Conservation (phyloP, 1,140 invertebrate genomes). For the Zophobas morio region DNA sequence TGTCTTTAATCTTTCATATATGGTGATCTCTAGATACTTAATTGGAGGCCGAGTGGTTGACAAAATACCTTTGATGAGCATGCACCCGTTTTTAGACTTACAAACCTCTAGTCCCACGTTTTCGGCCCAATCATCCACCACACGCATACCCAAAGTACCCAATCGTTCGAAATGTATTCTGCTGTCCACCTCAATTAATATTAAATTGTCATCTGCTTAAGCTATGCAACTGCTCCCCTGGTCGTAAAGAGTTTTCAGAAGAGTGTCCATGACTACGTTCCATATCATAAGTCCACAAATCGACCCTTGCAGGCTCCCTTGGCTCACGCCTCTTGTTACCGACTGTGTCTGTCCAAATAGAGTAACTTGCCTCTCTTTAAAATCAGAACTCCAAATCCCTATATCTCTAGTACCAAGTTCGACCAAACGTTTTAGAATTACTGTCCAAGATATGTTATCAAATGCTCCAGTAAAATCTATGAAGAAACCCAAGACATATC, state of each 20-base stretch:
- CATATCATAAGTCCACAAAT: constrained; percentile 52
- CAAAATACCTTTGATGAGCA: constrained; percentile 12
- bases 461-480: constrained; percentile 69
- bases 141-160: constrained; percentile 11
- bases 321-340: neutral
- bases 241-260: neutral
- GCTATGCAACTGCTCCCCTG: neutral
- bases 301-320: constrained; percentile 57
- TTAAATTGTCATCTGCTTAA: constrained; percentile 7
- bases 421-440: constrained; percentile 52
- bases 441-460: constrained; percentile 67
- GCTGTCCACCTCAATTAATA: neutral
- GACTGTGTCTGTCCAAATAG: neutral
- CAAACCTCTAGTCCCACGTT: constrained; percentile 32
- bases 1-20: too few species aligned
- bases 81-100: constrained; percentile 19
- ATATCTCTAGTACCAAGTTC: neutral
- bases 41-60: too few species aligned
- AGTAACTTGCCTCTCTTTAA: constrained; percentile 8
- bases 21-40: too few species aligned
- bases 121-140: constrained; percentile 56
- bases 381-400: constrained; percentile 5
- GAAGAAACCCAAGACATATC: constrained; percentile 64
- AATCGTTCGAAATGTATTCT: constrained; percentile 56
- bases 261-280: constrained; percentile 51